Percentiles rank a stretch among this genome's conserved stretches.
Evolutionary conservation across 2,888 invertebrate species (phyloP).

Genomic region (Tenthredo amoena): DNA sequence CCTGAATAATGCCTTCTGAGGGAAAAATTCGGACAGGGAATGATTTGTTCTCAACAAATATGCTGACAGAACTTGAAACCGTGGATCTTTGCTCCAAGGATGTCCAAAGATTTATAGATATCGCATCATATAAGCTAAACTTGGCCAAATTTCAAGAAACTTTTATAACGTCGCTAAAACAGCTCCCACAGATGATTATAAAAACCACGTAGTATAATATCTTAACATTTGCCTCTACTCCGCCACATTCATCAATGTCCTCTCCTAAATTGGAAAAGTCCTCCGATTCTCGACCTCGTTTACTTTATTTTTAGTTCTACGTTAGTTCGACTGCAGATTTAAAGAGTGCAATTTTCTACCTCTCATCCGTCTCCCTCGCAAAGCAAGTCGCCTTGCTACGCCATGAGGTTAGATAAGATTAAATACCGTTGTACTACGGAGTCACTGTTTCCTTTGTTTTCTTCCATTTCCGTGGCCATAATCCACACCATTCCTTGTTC

Average conservation of each 20-base stretch:
- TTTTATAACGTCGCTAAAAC: not conserved
- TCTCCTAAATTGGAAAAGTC: not conserved
- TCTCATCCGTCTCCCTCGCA: not conserved
- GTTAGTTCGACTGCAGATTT: conserved; percentile 21
- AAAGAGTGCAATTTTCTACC: conserved; percentile 12
- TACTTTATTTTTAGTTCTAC: not conserved
- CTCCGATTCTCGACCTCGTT: not conserved
- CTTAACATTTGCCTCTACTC: not conserved
- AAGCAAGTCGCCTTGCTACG: not conserved
- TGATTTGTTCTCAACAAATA: conserved; percentile 38
- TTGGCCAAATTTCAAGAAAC: not conserved
- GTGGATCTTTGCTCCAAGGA: conserved; percentile 6
- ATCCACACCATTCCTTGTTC: conserved; percentile 59
- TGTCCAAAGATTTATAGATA: conserved; percentile 26
- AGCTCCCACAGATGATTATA: not conserved
- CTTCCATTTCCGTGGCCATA: conserved; percentile 18
- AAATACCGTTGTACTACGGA: conserved; percentile 28
- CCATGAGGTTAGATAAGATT: conserved; percentile 21
- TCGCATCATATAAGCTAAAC: not conserved
- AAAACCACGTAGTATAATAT: not conserved
- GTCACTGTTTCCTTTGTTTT: conserved; percentile 21
- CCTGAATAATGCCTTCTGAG: conserved; percentile 14
- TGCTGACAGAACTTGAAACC: conserved; percentile 20
- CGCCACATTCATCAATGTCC: conserved; percentile 9
- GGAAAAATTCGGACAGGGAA: conserved; percentile 16